Percentiles rank a stretch among this genome's conserved stretches.
phyloP scores from a whole-genome alignment of 2,888 invertebrate genomes.

The Xylota sylvarum region DNA sequence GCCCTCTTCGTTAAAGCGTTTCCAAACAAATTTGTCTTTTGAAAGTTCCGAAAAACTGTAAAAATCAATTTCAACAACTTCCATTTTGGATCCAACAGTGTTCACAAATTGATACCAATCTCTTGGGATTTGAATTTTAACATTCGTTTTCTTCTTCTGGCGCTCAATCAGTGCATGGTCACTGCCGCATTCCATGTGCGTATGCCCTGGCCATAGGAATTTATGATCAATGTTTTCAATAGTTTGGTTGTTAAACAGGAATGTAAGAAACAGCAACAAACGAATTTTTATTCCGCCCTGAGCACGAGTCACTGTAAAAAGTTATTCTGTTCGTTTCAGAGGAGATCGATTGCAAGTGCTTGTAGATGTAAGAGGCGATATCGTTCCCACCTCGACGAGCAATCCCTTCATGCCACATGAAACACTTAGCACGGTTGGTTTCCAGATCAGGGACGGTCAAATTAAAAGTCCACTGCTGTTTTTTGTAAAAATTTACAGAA shows the following conservation, averaged over 20 bases:
- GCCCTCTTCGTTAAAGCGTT: too few species aligned
- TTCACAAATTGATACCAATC: conserved; percentile 45
- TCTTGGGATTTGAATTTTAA: conserved; percentile 62
- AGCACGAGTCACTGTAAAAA: conserved; percentile 5
- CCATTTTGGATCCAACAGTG: not conserved
- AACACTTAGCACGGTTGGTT: too few species aligned
- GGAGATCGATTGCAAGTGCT: conserved; percentile 15
- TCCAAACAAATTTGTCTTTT: too few species aligned
- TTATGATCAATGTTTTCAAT: conserved; percentile 31
- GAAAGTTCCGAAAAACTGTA: not conserved
- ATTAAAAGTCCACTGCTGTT: too few species aligned
- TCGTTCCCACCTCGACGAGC: too few species aligned
- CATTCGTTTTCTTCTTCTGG: conserved; percentile 45
- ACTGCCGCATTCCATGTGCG: conserved; percentile 64
- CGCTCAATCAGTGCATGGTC: conserved; percentile 62
- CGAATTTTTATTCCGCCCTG: conserved; percentile 11
- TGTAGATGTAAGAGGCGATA: not conserved
- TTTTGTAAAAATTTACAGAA: too few species aligned
- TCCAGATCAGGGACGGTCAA: too few species aligned
- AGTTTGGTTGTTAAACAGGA: conserved; percentile 44
- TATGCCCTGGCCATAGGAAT: conserved; percentile 63
- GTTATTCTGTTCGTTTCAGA: too few species aligned
- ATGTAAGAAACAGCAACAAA: too few species aligned
- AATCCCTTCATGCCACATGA: too few species aligned
- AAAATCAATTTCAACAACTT: conserved; percentile 37